These are phyloP conservation scores for Setophaga kirtlandii DNA, from an alignment of 2,113 vertebrate genomes.

Conservation along the genomic window DNA sequence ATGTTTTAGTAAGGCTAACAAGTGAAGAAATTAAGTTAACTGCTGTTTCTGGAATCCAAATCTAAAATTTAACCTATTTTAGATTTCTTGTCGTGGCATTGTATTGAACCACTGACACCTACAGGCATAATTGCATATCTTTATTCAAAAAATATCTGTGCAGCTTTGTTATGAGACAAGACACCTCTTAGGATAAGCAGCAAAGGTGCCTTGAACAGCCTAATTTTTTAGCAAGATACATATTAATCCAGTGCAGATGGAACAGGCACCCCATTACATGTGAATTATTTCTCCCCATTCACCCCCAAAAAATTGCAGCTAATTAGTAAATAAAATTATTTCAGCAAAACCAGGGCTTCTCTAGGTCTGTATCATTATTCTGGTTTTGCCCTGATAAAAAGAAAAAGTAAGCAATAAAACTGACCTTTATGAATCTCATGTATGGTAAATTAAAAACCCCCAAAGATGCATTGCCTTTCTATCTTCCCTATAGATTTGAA, in stretches of 20 bases:
- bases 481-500: not conserved
- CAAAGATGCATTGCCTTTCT: accelerated
- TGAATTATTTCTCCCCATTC: not conserved
- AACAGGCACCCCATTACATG: not conserved
- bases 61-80: not conserved
- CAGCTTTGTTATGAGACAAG: not conserved
- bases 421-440: not conserved
- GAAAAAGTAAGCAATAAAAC: not conserved
- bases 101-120: constrained; percentile 8
- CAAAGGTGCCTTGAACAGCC: not conserved
- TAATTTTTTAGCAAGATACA: not conserved
- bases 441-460: not conserved
- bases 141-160: not conserved
- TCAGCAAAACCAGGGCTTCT: not conserved
- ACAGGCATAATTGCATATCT: not conserved
- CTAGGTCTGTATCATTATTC: not conserved
- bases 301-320: not conserved
- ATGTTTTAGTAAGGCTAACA: not conserved
- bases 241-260: not conserved
- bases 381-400: not conserved
- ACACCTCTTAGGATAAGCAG: not conserved
- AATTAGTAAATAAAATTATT: not conserved
- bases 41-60: not conserved
- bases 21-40: not conserved
- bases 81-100: not conserved